phyloP scores from a whole-genome alignment of 1,140 invertebrate species.

The Drosophila simulans region DNA sequence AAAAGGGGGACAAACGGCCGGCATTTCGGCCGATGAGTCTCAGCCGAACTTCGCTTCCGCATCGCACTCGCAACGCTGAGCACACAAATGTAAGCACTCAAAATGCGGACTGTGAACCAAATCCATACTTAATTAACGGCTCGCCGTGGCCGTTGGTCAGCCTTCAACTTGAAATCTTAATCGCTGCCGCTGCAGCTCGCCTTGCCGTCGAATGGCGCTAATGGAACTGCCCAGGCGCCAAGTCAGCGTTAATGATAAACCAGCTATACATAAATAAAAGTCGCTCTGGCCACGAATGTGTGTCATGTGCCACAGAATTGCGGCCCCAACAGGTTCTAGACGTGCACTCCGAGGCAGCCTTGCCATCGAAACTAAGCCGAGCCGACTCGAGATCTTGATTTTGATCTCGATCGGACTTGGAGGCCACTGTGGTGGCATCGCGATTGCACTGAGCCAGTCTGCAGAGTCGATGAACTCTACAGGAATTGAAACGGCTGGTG shows the following conservation, averaged over 20 bases:
- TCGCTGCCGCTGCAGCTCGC: conserved; percentile 37
- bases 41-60: conserved; percentile 55
- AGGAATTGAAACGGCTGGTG: conserved; percentile 29
- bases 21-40: conserved; percentile 5
- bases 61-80: conserved; percentile 21
- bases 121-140: conserved; percentile 66
- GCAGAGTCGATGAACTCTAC: conserved; percentile 70
- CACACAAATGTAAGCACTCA: conserved; percentile 38
- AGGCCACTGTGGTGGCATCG: conserved; percentile 18
- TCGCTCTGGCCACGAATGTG: conserved; percentile 21
- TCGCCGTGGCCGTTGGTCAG: conserved; percentile 50
- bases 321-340: conserved; percentile 48
- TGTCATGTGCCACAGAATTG: conserved; percentile 56
- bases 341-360: conserved; percentile 44
- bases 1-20: conserved; percentile 22
- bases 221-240: conserved; percentile 24
- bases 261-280: conserved; percentile 10
- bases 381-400: conserved; percentile 31
- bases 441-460: conserved; percentile 14
- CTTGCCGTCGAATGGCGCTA: conserved; percentile 47
- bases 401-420: background rate
- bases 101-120: conserved; percentile 75
- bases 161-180: conserved; percentile 74
- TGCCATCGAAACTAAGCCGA: conserved; percentile 18
- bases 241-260: conserved; percentile 18